These are phyloP conservation scores for Yponomeuta sedellus DNA, from an alignment of 2,888 invertebrate species.

Conservation along the genomic window DNA sequence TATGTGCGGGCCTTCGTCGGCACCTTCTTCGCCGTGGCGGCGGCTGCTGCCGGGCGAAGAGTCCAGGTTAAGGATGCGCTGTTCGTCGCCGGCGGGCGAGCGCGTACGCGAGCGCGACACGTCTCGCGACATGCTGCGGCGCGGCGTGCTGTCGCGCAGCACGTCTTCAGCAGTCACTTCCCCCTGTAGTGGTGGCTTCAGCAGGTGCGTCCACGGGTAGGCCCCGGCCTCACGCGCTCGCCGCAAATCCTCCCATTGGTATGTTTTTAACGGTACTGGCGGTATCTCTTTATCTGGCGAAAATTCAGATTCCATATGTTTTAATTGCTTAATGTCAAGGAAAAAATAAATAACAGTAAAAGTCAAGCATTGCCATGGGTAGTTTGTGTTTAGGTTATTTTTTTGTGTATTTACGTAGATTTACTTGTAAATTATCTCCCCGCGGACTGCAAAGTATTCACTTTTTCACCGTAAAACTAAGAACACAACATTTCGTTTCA, in stretches of 20 bases:
- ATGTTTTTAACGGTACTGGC: conserved; percentile 84
- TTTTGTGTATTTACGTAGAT: not conserved
- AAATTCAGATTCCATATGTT: conserved; percentile 75
- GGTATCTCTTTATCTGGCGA: conserved; percentile 75
- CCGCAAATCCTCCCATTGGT: conserved; percentile 87
- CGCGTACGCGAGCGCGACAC: conserved; percentile 63
- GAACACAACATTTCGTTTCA: conserved; percentile 73
- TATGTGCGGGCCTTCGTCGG: conserved; percentile 63
- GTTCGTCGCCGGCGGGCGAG: conserved; percentile 54
- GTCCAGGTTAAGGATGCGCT: conserved; percentile 64
- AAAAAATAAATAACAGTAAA: conserved; percentile 18
- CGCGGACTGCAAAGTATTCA: conserved; percentile 53
- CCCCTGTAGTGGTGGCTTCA: conserved; percentile 78
- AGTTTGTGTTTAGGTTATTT: no score
- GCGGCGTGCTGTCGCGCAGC: conserved; percentile 61
- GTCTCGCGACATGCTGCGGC: conserved; percentile 69
- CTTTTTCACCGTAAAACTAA: conserved; percentile 61
- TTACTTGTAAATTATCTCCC: not conserved
- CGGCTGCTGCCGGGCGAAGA: conserved; percentile 72
- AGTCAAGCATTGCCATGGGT: conserved; percentile 31
- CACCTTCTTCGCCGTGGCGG: conserved; percentile 63
- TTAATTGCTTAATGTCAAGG: conserved; percentile 37
- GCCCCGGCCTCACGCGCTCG: conserved; percentile 82
- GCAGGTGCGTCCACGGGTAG: conserved; percentile 88
- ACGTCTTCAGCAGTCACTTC: conserved; percentile 71